phyloP scores from a whole-genome alignment of 2,797 vertebrate species.

The Sebastiscus tertius region DNA sequence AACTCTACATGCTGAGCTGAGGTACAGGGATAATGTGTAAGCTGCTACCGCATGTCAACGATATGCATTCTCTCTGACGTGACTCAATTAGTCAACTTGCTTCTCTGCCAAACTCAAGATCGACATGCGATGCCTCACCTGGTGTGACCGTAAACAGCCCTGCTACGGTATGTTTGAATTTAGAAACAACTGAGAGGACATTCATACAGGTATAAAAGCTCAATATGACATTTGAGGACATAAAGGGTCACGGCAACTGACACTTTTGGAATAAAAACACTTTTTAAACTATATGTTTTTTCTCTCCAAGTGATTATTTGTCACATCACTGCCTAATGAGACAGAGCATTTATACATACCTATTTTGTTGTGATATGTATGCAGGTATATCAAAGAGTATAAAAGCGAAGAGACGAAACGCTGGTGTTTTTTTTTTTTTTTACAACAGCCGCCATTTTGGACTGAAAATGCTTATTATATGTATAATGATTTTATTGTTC shows the following conservation, averaged over 20 bases:
- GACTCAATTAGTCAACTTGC: conserved; percentile 10
- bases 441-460: too few species aligned
- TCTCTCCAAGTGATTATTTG: not conserved
- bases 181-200: not conserved
- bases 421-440: too few species aligned
- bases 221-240: not conserved
- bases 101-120: conserved; percentile 19
- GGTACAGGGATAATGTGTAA: not conserved
- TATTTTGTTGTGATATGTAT: not conserved
- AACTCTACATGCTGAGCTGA: not conserved
- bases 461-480: too few species aligned
- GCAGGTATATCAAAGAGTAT: not conserved
- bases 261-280: not conserved
- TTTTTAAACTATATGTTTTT: not conserved
- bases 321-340: not conserved
- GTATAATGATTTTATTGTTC: too few species aligned
- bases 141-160: conserved; percentile 6
- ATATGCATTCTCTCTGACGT: conserved; percentile 5
- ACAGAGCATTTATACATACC: not conserved
- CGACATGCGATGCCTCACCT: not conserved
- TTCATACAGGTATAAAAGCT: not conserved
- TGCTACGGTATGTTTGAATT: not conserved
- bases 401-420: too few species aligned
- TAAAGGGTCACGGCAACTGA: not conserved
- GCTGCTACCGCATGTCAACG: not conserved